Evolutionary conservation across 2,797 vertebrate genomes (phyloP).

Genomic region (Rhinoraja longicauda): DNA sequence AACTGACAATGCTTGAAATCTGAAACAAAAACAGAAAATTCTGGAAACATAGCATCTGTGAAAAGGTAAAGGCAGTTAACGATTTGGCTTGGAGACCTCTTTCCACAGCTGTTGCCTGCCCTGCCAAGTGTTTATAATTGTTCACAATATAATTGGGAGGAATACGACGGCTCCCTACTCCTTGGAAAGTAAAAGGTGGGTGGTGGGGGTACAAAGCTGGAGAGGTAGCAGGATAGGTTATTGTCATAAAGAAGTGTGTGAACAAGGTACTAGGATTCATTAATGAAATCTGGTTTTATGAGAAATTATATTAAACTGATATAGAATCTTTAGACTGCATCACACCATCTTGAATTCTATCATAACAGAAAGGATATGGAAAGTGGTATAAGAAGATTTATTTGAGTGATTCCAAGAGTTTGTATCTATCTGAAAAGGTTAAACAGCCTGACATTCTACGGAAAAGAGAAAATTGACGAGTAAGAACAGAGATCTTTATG

Average conservation of each 20-base stretch:
- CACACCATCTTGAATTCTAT: background rate
- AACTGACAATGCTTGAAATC: too few species aligned
- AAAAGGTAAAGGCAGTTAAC: too few species aligned
- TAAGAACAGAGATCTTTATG: too few species aligned
- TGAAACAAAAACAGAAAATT: too few species aligned
- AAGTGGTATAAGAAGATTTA: background rate
- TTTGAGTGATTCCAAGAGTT: background rate
- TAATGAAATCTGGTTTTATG: background rate
- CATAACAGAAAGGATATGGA: background rate
- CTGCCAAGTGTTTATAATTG: background rate
- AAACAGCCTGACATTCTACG: too few species aligned
- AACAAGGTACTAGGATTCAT: background rate
- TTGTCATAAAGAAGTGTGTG: too few species aligned
- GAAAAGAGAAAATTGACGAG: too few species aligned
- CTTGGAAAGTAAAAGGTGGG: background rate
- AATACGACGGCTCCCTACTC: background rate
- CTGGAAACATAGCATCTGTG: too few species aligned
- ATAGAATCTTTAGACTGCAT: background rate
- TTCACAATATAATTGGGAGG: too few species aligned
- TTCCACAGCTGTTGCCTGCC: too few species aligned
- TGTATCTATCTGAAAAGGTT: too few species aligned
- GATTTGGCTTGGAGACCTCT: too few species aligned
- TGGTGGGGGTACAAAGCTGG: background rate
- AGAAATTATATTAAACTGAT: background rate
- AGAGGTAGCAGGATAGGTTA: background rate